Evolutionary conservation across 2,797 vertebrate genomes (phyloP).

Genomic region (Chloroceryle inda): DNA sequence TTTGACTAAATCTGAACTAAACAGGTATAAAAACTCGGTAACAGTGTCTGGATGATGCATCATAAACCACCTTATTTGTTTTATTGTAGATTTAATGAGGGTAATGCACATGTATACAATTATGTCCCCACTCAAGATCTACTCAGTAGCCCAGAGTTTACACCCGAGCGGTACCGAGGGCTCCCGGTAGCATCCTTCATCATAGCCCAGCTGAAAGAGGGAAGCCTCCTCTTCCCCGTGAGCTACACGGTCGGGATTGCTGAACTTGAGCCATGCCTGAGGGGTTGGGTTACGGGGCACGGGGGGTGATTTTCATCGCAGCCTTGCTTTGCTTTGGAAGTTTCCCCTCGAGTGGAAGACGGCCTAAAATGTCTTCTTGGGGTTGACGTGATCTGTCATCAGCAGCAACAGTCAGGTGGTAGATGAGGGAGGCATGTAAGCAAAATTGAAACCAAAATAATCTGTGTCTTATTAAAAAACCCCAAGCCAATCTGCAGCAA

Average conservation of each 20-base stretch:
- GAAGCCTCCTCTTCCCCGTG: neutral
- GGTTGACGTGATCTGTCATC: neutral
- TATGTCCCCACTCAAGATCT: fast-evolving
- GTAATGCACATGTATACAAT: neutral
- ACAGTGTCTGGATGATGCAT: neutral
- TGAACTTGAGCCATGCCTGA: neutral
- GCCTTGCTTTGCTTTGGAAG: neutral
- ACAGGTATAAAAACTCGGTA: neutral
- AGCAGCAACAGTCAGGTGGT: neutral
- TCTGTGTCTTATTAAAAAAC: neutral
- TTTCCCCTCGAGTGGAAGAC: neutral
- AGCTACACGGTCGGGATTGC: neutral
- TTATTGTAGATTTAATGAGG: neutral
- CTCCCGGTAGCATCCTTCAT: neutral
- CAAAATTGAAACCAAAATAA: neutral
- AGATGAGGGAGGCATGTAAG: neutral
- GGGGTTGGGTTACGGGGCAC: neutral
- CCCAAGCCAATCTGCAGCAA: neutral
- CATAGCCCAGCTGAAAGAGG: neutral
- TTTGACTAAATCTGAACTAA: neutral
- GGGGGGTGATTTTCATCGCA: neutral
- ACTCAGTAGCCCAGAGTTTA: neutral
- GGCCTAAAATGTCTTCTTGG: neutral
- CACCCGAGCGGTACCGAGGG: neutral
- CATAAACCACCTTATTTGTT: neutral